phyloP scores from a whole-genome alignment of 2,888 invertebrate genomes.

The Spodoptera picta region DNA sequence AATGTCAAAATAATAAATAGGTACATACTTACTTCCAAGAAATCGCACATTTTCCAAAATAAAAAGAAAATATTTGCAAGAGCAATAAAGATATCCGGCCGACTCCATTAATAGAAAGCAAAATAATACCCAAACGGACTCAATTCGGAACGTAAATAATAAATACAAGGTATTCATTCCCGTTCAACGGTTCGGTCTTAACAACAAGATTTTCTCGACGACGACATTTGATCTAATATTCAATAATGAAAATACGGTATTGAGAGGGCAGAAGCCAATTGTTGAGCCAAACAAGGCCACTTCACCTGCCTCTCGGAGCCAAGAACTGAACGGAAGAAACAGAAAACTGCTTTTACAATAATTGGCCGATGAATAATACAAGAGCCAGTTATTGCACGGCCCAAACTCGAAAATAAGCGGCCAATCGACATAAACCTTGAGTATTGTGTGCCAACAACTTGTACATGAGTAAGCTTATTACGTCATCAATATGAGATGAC shows the following conservation, averaged over 20 bases:
- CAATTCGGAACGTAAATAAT: conserved; percentile 55
- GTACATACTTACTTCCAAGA: conserved; percentile 1
- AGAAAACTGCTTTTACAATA: conserved; percentile 87
- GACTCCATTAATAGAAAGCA: conserved; percentile 47
- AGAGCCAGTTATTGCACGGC: conserved; percentile 82
- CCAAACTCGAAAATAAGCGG: conserved; percentile 77
- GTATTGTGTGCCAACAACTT: conserved; percentile 35
- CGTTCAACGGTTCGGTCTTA: conserved; percentile 50
- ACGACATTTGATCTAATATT: conserved; percentile 78
- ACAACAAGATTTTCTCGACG: conserved; percentile 55
- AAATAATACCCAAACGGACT: conserved; percentile 51
- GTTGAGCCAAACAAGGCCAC: conserved; percentile 77
- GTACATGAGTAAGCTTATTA: conserved; percentile 44
- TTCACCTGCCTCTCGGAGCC: conserved; percentile 66
- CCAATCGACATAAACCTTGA: conserved; percentile 51
- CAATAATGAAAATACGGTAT: conserved; percentile 76
- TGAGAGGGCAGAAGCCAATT: conserved; percentile 73
- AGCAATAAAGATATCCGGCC: conserved; percentile 30
- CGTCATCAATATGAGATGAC: conserved; percentile 39
- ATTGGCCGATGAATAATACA: conserved; percentile 89
- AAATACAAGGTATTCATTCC: conserved; percentile 57
- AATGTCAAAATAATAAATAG: neutral
- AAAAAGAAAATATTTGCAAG: conserved; percentile 20
- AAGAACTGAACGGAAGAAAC: conserved; percentile 64
- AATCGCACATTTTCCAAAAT: conserved; percentile 11